Evolutionary conservation across 2,888 invertebrate species (phyloP), one percentile per base, ranked within the genome.

Genomic region (Cheilosia variabilis): DNA sequence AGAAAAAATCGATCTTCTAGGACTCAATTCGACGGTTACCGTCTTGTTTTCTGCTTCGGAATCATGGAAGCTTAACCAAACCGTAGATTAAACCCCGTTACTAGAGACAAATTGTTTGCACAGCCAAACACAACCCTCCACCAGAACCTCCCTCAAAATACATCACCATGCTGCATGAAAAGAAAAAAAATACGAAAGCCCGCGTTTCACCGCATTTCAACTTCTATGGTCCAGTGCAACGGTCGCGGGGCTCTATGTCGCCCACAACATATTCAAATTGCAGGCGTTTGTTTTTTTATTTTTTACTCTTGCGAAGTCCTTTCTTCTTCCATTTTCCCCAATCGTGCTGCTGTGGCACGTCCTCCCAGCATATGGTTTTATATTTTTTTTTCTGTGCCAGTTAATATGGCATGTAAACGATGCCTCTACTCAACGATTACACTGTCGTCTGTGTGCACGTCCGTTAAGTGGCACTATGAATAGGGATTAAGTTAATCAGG

Each of bases 401-500:
- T 81, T 81, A 81, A 81, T 81, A 81, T 45, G 81, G 76, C 81
- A 76, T 81, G 81, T 81, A 81, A 81, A 81, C 81, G 81, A 75
- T 81, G 76, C 81, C 76, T 76, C 76, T 69, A 81, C 69, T 76
- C 76, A 76, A 76, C 69, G 81, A 81, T 81, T 81, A 76, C 76
- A 69, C 63, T 57, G 62, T 69, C 75, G 73, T 63, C 68, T 75
- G 41, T 55, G 52, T 6, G 43, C 31, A 57, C 50, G 63, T 60
- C 63, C 62, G 72, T 72, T 83, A 73, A 83, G 83, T 79, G 83
- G 72, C 79, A 73, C 79, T 73, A 78, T 79, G 83, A 83, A 83
- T 83, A 83, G 83, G 73, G 83, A 82, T 79, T 83, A 83, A 83
- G 73, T 83, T 79, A 83, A 83, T 83, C 79, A 83, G 83, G 83